phyloP scores from a whole-genome alignment of 2,113 vertebrate genomes.

The Carollia perspicillata region DNA sequence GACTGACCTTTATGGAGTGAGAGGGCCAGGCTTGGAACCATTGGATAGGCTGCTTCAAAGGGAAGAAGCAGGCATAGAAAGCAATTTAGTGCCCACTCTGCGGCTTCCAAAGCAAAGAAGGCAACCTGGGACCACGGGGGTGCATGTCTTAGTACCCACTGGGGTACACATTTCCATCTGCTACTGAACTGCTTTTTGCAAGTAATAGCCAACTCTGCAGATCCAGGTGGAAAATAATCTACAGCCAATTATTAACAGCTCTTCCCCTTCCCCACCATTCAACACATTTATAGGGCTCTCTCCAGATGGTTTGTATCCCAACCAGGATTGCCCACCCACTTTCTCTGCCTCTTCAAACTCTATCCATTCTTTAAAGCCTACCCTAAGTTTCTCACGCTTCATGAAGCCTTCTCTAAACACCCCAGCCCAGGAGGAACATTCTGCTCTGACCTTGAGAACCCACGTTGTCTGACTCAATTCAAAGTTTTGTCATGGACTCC shows the following conservation, averaged over 20 bases:
- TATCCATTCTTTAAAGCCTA: background rate
- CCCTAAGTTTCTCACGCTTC: background rate
- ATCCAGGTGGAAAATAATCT: background rate
- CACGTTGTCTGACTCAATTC: background rate
- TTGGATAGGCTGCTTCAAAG: background rate
- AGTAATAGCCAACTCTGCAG: background rate
- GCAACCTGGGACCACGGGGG: background rate
- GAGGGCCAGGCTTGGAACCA: background rate
- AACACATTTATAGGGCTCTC: background rate
- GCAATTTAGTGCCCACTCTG: background rate
- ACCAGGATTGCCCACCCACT: background rate
- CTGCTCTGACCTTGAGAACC: background rate
- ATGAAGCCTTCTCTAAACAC: background rate
- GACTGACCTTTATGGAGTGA: background rate
- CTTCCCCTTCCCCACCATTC: background rate
- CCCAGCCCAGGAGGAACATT: background rate
- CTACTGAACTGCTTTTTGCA: background rate
- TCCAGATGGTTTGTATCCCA: background rate
- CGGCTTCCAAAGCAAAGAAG: background rate
- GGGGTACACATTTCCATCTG: background rate
- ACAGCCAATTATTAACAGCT: background rate
- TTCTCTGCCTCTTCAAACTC: constrained; percentile 6
- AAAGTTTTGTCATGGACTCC: background rate
- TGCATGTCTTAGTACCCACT: background rate
- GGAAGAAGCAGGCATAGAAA: background rate